Conservation (phyloP, 2,113 vertebrate species). For the Planiliza haematocheilus region DNA sequence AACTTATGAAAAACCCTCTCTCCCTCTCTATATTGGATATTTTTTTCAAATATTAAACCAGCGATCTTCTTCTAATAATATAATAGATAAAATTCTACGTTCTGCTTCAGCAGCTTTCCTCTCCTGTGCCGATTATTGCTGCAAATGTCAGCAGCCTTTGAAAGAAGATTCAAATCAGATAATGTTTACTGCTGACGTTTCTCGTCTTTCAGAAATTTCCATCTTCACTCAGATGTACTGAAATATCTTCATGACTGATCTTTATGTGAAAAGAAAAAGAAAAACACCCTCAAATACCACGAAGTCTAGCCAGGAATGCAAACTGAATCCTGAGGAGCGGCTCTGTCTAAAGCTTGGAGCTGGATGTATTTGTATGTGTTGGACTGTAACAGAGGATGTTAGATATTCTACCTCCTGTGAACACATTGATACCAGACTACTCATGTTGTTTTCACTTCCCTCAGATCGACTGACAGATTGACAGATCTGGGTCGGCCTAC, state of each 20-base stretch:
- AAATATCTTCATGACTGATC: not conserved
- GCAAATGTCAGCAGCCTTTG: conserved; percentile 5
- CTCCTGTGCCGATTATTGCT: not conserved
- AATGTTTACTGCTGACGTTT: not conserved
- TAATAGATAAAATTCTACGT: too few relatives aligned
- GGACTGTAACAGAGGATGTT: not conserved
- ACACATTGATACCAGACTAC: not conserved
- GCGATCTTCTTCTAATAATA: too few relatives aligned
- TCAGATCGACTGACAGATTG: not conserved
- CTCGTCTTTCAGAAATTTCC: not conserved
- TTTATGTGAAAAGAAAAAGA: not conserved
- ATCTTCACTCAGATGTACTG: not conserved
- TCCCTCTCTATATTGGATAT: too few relatives aligned
- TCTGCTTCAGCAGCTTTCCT: too few relatives aligned
- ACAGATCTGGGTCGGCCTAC: conserved; percentile 38
- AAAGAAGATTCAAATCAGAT: not conserved
- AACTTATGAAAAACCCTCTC: too few relatives aligned
- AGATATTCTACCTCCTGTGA: not conserved
- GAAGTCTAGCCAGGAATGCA: too few relatives aligned
- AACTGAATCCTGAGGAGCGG: too few relatives aligned
- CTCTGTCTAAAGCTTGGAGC: too few relatives aligned
- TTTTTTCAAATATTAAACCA: too few relatives aligned
- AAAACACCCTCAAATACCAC: too few relatives aligned
- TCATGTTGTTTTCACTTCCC: not conserved
- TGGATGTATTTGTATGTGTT: not conserved